phyloP scores from a whole-genome alignment of 2,888 invertebrate species.

The Tenthredo mesomela region DNA sequence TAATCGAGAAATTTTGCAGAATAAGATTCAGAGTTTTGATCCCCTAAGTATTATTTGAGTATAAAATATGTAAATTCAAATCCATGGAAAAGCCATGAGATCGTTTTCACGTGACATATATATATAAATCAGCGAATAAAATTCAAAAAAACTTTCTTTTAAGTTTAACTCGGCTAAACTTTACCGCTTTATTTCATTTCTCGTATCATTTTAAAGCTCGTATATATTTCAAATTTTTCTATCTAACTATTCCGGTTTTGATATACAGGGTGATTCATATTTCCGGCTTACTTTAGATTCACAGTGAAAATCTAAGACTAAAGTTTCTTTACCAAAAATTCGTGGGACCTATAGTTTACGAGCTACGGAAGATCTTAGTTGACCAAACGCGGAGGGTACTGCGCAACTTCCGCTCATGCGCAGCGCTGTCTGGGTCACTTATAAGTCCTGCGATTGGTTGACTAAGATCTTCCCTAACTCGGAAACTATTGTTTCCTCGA shows the following conservation, averaged over 20 bases:
- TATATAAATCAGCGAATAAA: neutral
- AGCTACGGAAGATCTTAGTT: no score
- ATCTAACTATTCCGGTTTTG: neutral
- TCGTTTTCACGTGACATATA: neutral
- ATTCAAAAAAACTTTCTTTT: neutral
- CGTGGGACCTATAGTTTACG: no score
- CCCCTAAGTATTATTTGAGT: neutral
- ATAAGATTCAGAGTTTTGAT: neutral
- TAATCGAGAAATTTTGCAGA: neutral
- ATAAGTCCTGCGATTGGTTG: no score
- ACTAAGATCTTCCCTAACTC: no score
- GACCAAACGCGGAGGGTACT: no score
- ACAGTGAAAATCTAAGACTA: no score
- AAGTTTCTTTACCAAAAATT: no score
- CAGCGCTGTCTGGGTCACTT: no score
- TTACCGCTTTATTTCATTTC: neutral
- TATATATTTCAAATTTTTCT: neutral
- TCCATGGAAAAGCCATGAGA: neutral
- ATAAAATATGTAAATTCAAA: neutral
- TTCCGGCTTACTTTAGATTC: no score
- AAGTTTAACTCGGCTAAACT: neutral
- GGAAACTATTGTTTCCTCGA: no score
- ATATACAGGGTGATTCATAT: neutral
- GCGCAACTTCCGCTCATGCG: no score
- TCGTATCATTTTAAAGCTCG: neutral